Conservation (phyloP, 2,888 invertebrate genomes). For the Coenonympha glycerion region DNA sequence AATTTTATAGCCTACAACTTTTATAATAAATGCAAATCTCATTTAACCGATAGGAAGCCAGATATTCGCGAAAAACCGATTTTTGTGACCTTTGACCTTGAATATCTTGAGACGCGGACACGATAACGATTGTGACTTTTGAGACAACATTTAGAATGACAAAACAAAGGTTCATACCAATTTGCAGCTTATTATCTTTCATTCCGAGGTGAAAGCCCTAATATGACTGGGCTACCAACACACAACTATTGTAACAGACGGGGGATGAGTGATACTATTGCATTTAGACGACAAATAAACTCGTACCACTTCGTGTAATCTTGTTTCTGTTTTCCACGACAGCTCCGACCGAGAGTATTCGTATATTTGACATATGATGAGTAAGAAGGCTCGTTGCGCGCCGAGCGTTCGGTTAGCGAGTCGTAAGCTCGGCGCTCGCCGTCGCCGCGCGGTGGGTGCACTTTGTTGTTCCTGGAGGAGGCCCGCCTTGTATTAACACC, state of each 20-base stretch:
- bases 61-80: too few species aligned
- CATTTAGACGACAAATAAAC: constrained; percentile 47
- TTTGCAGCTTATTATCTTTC: too few species aligned
- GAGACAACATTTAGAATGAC: too few species aligned
- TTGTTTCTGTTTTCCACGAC: constrained; percentile 65
- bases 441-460: background rate
- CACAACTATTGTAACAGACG: constrained; percentile 30
- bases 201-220: too few species aligned
- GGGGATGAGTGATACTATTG: constrained; percentile 49
- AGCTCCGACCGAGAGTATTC: constrained; percentile 21
- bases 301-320: constrained; percentile 44
- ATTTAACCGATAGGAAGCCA: too few species aligned
- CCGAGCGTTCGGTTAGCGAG: background rate
- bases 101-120: too few species aligned
- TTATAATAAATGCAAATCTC: too few species aligned
- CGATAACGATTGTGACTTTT: too few species aligned
- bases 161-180: too few species aligned
- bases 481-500: constrained; percentile 3
- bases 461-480: background rate
- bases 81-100: too few species aligned
- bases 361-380: background rate
- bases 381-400: background rate
- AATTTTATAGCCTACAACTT: too few species aligned
- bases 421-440: constrained; percentile 17
- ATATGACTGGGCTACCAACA: too few species aligned